These are phyloP conservation scores for Asarcornis scutulata DNA, from an alignment of 2,113 vertebrate species.

Conservation along the genomic window DNA sequence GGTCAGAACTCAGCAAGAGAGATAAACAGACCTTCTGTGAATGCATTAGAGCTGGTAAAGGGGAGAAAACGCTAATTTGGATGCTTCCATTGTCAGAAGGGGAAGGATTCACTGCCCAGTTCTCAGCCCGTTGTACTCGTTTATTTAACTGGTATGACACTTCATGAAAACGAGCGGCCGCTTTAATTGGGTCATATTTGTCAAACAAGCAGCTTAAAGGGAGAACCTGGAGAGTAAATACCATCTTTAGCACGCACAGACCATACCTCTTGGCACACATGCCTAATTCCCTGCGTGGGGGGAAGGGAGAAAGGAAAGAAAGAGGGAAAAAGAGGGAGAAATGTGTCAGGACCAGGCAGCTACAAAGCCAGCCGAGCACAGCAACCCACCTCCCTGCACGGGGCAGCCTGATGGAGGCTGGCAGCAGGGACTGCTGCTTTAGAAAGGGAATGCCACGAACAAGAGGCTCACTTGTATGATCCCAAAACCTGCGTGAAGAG, in stretches of 20 bases:
- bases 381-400: not conserved
- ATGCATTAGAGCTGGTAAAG: not conserved
- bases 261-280: not conserved
- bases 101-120: not conserved
- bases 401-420: not conserved
- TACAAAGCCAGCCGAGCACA: not conserved
- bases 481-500: not conserved
- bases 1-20: not conserved
- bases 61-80: not conserved
- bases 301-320: accelerated
- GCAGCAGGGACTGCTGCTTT: not conserved
- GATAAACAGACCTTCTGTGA: not conserved
- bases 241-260: not conserved
- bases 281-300: not conserved
- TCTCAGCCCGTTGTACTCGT: not conserved
- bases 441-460: not conserved
- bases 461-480: not conserved
- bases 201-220: conserved; percentile 38
- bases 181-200: conserved; percentile 46
- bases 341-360: not conserved
- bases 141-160: not conserved
- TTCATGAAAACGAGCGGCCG: not conserved
- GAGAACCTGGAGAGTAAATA: conserved; percentile 15
- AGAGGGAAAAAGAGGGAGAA: not conserved
- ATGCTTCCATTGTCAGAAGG: not conserved